These are phyloP conservation scores for Cephalotes varians DNA, from an alignment of 2,888 invertebrate species.

Conservation along the genomic window DNA sequence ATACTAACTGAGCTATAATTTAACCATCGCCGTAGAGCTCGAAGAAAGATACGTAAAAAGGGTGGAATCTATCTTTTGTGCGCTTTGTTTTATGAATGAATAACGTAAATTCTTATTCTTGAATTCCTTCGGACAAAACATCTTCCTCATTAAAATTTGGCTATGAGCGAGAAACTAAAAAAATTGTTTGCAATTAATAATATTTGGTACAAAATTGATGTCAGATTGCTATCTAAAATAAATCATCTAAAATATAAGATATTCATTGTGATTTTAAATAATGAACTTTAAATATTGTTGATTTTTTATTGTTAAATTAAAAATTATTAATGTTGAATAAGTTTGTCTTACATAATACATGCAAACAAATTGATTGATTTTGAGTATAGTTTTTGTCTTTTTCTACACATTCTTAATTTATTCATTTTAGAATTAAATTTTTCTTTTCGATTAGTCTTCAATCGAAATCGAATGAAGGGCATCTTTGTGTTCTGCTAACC, in stretches of 20 bases:
- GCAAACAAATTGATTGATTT: too few relatives aligned
- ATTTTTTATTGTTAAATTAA: not conserved
- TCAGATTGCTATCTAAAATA: not conserved
- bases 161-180: not conserved
- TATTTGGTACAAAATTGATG: not conserved
- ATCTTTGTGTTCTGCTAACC: not conserved
- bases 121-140: not conserved
- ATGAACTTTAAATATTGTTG: too few relatives aligned
- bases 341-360: not conserved
- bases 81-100: not conserved
- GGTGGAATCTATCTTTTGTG: not conserved
- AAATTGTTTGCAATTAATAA: not conserved
- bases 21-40: constrained; percentile 44
- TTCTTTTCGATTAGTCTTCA: not conserved
- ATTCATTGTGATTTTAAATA: not conserved
- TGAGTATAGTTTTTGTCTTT: not conserved
- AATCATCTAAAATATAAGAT: not conserved
- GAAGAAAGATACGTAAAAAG: not conserved
- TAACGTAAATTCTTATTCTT: not conserved
- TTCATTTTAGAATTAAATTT: not conserved
- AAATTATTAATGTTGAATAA: not conserved
- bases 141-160: not conserved
- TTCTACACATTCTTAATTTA: not conserved
- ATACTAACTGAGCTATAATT: constrained; percentile 46
- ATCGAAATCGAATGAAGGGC: not conserved